Conservation (phyloP, 2,113 vertebrate genomes). For the Pygoscelis adeliae region DNA sequence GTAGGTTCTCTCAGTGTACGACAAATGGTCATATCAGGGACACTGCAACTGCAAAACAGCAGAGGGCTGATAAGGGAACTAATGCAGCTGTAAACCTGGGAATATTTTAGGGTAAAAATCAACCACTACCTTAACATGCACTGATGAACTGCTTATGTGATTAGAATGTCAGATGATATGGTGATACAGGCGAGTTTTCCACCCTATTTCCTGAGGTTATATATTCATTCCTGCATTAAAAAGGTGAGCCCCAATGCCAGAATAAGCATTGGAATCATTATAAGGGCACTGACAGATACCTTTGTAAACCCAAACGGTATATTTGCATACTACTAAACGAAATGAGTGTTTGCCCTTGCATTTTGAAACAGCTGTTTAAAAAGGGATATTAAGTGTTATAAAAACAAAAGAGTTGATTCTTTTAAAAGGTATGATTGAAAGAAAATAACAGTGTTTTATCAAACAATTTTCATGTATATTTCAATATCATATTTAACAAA, state of each 20-base stretch:
- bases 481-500: background rate
- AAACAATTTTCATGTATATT: background rate
- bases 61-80: background rate
- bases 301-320: background rate
- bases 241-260: background rate
- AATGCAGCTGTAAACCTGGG: background rate
- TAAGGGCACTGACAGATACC: background rate
- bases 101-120: conserved; percentile 34
- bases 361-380: background rate
- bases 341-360: background rate
- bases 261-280: background rate
- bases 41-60: background rate
- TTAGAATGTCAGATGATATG: conserved; percentile 43
- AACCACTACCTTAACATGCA: conserved; percentile 13
- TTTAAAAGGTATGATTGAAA: background rate
- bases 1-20: background rate
- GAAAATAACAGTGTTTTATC: background rate
- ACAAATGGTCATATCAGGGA: background rate
- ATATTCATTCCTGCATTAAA: background rate
- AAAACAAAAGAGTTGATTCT: background rate
- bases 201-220: conserved; percentile 69
- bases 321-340: background rate
- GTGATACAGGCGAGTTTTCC: conserved; percentile 63
- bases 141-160: conserved; percentile 45
- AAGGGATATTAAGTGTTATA: background rate